Conservation (phyloP, 2,113 vertebrate species). For the Emydocephalus ijimae region DNA sequence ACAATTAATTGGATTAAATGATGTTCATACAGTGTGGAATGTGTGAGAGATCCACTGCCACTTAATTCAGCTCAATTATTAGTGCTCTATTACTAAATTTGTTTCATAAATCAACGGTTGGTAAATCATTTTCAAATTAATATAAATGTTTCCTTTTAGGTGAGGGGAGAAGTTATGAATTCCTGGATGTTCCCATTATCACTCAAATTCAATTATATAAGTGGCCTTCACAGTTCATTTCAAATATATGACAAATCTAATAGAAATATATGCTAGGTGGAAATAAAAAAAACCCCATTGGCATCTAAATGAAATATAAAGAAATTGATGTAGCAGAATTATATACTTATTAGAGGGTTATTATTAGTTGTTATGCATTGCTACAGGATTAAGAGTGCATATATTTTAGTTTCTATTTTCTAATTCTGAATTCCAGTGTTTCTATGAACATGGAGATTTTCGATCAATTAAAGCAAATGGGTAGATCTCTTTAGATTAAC, state of each 20-base stretch:
- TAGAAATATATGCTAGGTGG: slow-evolving; percentile 19
- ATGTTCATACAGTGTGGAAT: slow-evolving; percentile 18
- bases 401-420: slow-evolving; percentile 17
- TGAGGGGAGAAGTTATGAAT: slow-evolving; percentile 13
- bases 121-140: slow-evolving; percentile 34
- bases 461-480: neutral
- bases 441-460: neutral
- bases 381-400: slow-evolving; percentile 17
- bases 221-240: slow-evolving; percentile 35
- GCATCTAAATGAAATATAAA: slow-evolving; percentile 29
- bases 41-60: slow-evolving; percentile 10
- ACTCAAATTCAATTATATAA: slow-evolving; percentile 3
- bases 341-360: slow-evolving; percentile 9
- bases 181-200: slow-evolving; percentile 14
- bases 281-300: slow-evolving; percentile 5
- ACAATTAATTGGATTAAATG: slow-evolving; percentile 26
- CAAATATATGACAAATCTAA: slow-evolving; percentile 29
- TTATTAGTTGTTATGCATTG: slow-evolving; percentile 4
- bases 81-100: slow-evolving; percentile 20
- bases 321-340: slow-evolving; percentile 13
- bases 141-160: slow-evolving; percentile 27
- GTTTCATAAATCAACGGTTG: slow-evolving; percentile 34
- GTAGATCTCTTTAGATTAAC: neutral
- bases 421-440: neutral
- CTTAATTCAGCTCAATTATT: slow-evolving; percentile 30